A percentile compares a stretch with the other conserved stretches of the same genome.
Evolutionary conservation across 2,113 vertebrate species (phyloP).

Genomic region (Eclectus roratus): DNA sequence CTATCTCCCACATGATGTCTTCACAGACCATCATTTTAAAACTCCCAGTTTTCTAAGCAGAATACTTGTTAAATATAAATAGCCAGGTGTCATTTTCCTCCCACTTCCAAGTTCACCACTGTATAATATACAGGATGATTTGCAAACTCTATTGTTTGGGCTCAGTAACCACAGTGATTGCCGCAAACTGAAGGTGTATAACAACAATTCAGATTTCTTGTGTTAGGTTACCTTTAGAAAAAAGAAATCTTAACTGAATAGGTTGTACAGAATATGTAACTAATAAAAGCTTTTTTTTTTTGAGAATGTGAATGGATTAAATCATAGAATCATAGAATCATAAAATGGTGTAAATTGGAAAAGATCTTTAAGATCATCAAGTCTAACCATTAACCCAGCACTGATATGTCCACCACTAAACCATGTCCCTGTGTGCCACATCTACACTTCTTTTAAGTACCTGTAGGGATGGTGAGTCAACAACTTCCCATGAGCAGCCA

Average conservation of each 20-base stretch:
- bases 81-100: neutral
- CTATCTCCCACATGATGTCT: neutral
- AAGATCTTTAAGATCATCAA: neutral
- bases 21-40: neutral
- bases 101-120: neutral
- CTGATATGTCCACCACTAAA: neutral
- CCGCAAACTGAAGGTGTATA: neutral
- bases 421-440: neutral
- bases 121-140: neutral
- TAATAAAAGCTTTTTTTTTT: neutral
- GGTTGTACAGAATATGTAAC: neutral
- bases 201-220: neutral
- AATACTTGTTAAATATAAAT: neutral
- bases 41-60: neutral
- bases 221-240: neutral
- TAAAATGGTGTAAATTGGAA: neutral
- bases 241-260: neutral
- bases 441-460: neutral
- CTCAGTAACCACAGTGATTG: neutral
- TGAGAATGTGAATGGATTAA: neutral
- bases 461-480: neutral
- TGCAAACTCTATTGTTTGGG: neutral
- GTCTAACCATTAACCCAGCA: neutral
- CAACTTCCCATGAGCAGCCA: neutral
- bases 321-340: neutral